These are phyloP conservation scores for Troides helena DNA, from an alignment of 2,888 invertebrate genomes.

Conservation along the genomic window DNA sequence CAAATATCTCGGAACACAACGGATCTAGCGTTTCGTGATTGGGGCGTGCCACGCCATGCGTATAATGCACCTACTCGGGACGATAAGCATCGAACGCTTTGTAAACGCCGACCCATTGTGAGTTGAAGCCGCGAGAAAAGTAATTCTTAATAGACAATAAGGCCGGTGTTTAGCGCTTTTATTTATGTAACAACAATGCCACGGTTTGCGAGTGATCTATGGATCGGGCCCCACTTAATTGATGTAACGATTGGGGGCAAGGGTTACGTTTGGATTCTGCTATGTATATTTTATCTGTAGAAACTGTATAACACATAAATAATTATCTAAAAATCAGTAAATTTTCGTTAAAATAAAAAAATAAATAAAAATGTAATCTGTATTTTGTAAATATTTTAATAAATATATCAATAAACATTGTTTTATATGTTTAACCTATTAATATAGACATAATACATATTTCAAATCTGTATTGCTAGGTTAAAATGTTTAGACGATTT, in stretches of 20 bases:
- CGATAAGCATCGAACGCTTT: conserved; percentile 71
- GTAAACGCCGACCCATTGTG: conserved; percentile 73
- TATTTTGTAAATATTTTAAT: too few species aligned
- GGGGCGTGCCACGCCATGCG: conserved; percentile 68
- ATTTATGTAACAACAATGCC: conserved; percentile 72
- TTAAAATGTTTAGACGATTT: conserved; percentile 10
- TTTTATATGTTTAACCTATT: too few species aligned
- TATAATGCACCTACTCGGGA: conserved; percentile 64
- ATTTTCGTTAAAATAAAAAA: too few species aligned
- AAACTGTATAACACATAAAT: background rate
- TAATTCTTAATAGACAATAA: conserved; percentile 79
- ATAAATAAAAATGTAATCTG: too few species aligned
- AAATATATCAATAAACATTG: too few species aligned
- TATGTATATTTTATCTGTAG: background rate
- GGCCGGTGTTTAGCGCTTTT: conserved; percentile 71
- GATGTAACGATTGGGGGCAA: conserved; percentile 19
- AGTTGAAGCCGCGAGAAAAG: conserved; percentile 62
- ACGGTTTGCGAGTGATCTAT: conserved; percentile 63
- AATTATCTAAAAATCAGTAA: too few species aligned
- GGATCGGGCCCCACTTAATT: conserved; percentile 40
- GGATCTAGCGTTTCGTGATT: conserved; percentile 74
- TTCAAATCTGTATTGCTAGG: background rate
- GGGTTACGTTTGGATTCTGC: conserved; percentile 9
- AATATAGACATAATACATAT: background rate
- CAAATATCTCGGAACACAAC: conserved; percentile 55